phyloP scores from a whole-genome alignment of 2,113 vertebrate species.

The Chaetorhynchus papuensis region DNA sequence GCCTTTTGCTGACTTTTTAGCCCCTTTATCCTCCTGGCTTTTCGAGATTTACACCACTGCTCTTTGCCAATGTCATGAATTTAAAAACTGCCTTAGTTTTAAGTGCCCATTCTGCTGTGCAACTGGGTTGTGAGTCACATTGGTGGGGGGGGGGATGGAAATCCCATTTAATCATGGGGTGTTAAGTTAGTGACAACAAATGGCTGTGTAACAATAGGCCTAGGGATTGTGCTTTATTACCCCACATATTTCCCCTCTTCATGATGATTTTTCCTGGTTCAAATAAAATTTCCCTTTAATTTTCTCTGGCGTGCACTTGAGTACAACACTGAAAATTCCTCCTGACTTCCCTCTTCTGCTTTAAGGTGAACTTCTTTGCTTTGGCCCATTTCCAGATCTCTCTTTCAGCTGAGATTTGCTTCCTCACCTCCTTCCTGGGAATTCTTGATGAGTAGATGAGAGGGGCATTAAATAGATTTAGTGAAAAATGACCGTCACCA shows the following conservation, averaged over 20 bases:
- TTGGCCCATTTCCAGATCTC: neutral
- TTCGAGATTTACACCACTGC: neutral
- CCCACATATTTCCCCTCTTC: neutral
- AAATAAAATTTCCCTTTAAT: neutral
- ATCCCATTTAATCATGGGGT: neutral
- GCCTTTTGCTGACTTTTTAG: constrained; percentile 3
- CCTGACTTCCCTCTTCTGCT: neutral
- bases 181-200: neutral
- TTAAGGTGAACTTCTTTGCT: neutral
- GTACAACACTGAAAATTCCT: neutral
- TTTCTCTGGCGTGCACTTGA: fast-evolving
- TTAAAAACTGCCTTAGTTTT: neutral
- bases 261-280: neutral
- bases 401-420: neutral
- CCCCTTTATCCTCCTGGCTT: neutral
- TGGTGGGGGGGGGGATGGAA: neutral
- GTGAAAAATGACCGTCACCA: constrained; percentile 7
- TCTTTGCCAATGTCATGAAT: neutral
- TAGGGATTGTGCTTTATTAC: neutral
- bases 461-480: neutral
- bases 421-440: neutral
- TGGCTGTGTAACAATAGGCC: neutral
- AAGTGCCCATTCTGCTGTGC: neutral
- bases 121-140: neutral
- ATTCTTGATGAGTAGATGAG: neutral